These are phyloP conservation scores for Peromyscus attwateri DNA, from an alignment of 2,797 vertebrate genomes.

Conservation along the genomic window DNA sequence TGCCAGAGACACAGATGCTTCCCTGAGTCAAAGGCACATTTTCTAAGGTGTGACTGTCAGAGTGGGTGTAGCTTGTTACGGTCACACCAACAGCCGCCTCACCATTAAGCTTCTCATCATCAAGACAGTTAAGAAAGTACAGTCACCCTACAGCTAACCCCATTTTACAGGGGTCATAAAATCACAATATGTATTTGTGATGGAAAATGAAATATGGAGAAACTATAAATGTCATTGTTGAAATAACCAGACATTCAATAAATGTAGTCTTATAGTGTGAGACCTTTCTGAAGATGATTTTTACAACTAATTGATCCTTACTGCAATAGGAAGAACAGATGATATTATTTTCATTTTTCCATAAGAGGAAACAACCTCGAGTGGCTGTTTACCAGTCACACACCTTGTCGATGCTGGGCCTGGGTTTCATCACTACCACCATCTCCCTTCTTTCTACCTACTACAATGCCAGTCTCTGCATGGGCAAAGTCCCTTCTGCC, in stretches of 20 bases:
- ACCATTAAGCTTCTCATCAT: neutral
- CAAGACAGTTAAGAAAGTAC: neutral
- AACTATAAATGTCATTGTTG: neutral
- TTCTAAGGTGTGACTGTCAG: neutral
- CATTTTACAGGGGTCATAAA: neutral
- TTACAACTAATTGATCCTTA: neutral
- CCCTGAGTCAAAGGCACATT: neutral
- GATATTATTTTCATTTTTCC: neutral
- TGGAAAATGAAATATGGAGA: neutral
- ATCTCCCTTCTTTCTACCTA: rapidly evolving
- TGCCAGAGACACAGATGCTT: neutral
- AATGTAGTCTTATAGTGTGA: neutral
- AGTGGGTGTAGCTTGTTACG: rapidly evolving
- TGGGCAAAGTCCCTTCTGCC: neutral
- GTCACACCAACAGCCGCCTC: neutral
- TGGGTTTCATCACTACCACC: neutral
- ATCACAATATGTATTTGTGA: too few species aligned
- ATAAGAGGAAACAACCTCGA: neutral
- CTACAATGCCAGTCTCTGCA: rapidly evolving
- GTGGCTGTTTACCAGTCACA: neutral
- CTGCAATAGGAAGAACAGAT: neutral
- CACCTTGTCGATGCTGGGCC: rapidly evolving
- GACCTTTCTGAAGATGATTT: neutral
- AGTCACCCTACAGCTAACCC: neutral
- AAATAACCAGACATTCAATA: neutral